Evolutionary conservation across 2,797 vertebrate species (phyloP), one percentile per base, ranked within the genome.

Genomic region (Oreortyx pictus): DNA sequence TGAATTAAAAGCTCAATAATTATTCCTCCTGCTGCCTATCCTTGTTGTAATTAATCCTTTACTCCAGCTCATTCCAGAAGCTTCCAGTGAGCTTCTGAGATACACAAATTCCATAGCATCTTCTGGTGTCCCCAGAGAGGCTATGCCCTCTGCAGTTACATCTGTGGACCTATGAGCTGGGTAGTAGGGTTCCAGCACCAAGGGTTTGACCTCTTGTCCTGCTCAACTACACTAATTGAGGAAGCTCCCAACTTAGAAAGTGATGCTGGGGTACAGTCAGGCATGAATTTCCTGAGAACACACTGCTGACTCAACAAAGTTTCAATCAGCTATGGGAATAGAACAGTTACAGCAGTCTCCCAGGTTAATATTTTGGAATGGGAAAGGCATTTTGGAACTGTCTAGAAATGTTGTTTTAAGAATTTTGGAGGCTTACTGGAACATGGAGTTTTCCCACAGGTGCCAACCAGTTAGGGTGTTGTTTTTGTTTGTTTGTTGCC

Each of bases 251-350:
- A 35, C 43, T 89, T 80, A 94, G 84, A 23, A 18, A 86, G 75
- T n/a, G 65, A 74, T 87, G 61, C 57, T 1, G 3, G 72, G 44
- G 82, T 74, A 80, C 41, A 88, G 81, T 46, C 84, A 57, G 27
- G 43, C 81, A 93, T 93, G 90, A 94, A 90, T 68, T 94, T 85
- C 92, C 89, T 5, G 2, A 76, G 35, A 75, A 93, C 65, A 37
- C 9, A 80, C 31, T 19, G 33, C 75, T 89, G 92, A 94, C 90
- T 96, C 90, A 95, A 68, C 16, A 44, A 85, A 50, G 60, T 76
- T 72, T 90, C 79, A 92, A 82, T 56, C 84, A 94, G 72, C 84
- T 49, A 67, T 13, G 44, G 78, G 75, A 95, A 94, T 7, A n/a
- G n/a, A 86, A 18, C 14, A 49, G 44, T 73, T 92, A 62, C 88